Evolutionary conservation across 1,140 invertebrate species (phyloP), one percentile per base, ranked within the genome.

Genomic region (Melanaphis sacchari): DNA sequence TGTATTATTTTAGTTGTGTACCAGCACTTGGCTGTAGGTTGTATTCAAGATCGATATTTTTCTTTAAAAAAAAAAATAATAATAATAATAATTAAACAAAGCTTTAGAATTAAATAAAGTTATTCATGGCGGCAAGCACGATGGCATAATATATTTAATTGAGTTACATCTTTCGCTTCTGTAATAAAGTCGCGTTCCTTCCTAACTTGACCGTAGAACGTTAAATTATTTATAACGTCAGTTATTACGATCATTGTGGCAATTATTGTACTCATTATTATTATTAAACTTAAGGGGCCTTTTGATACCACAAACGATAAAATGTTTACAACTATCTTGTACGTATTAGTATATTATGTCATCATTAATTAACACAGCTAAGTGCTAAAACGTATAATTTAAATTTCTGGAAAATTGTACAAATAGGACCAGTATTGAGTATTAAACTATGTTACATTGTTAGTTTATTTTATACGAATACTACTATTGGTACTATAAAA

Each of bases 221-320:
- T 91, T 43, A 91, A 91, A 76, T 91, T 76, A 91, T 81, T 81
- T 76, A 91, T 91, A 91, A 91, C 90, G 18, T 41, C 59, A 76
- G 26, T 41, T 76, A 43, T 91, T 76, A 41, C 7, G 54, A 76
- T 41, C 52, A 41, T 91, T 41, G 59, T 41, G 8, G 59, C 66
- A 91, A 91, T 43, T 76, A 76, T 76, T 91, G 18, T 91, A 54
- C 36, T 91, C 3, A 41, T 66, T 91, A 76, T 91, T 76, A 43
- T 41, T 4, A 91, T 91, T 91, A 91, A 76, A 76, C 59, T 76
- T 76, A 76, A 76, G 26, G 40, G 66, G 22, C 59, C 40, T 81
- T 43, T 76, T 36, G 59, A 91, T 76, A 91, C 52, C 31, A 31
- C 54, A 66, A 76, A 91, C 26, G 24, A 54, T 54, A 90, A 90